A percentile compares a stretch with the other conserved stretches of the same genome.
phyloP scores from a whole-genome alignment of 2,888 invertebrate species.

The Microplitis manilae region DNA sequence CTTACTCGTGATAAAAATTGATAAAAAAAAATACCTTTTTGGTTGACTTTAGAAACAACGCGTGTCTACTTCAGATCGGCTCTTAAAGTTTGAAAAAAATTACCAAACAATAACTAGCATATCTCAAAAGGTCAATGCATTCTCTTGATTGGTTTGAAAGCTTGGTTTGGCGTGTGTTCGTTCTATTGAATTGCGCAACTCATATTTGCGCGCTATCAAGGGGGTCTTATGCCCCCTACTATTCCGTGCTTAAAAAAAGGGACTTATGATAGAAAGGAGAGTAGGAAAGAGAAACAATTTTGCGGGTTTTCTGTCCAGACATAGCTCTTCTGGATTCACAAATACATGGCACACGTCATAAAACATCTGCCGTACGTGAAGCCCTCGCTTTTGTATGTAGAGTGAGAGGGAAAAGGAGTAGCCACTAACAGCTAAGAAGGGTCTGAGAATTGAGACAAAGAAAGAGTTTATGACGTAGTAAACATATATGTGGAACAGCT shows the following conservation, averaged over 20 bases:
- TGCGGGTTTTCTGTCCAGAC: conserved; percentile 40
- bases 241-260: neutral
- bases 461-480: conserved; percentile 67
- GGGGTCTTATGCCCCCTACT: conserved; percentile 16
- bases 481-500: conserved; percentile 63
- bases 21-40: too few relatives aligned
- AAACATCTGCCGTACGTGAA: conserved; percentile 64
- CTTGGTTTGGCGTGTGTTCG: conserved; percentile 24
- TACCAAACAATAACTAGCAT: conserved; percentile 32
- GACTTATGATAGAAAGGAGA: conserved; percentile 9
- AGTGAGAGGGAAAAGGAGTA: conserved; percentile 35
- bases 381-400: conserved; percentile 42
- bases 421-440: conserved; percentile 61
- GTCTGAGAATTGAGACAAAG: conserved; percentile 69
- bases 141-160: conserved; percentile 4
- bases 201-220: conserved; percentile 12
- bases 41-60: too few relatives aligned
- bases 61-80: neutral
- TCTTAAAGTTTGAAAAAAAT: neutral
- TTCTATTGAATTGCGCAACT: conserved; percentile 10
- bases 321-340: conserved; percentile 40
- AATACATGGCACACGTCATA: conserved; percentile 65
- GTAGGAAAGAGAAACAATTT: neutral
- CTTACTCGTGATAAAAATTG: too few relatives aligned
- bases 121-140: conserved; percentile 18